Conservation (phyloP, 2,797 vertebrate genomes). For the Cheirogaleus major region DNA sequence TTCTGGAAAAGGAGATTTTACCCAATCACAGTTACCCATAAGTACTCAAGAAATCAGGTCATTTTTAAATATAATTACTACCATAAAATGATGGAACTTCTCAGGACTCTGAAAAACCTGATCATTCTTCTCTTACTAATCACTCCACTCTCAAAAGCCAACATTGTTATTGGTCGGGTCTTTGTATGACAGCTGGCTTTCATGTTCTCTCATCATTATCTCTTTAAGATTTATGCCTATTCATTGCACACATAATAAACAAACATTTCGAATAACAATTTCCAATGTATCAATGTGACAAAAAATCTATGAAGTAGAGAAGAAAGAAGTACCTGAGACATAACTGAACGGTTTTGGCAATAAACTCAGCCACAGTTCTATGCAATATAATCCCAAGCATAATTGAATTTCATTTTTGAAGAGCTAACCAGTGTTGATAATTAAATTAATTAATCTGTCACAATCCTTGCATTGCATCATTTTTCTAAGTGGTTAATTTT, state of each 20-base stretch:
- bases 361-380: neutral
- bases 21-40: neutral
- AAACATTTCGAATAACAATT: neutral
- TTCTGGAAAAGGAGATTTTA: constrained; percentile 2
- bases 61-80: constrained; percentile 6
- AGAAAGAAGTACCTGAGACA: neutral
- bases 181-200: neutral
- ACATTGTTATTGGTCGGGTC: neutral
- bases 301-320: neutral
- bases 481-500: neutral
- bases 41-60: neutral
- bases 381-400: neutral
- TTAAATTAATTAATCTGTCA: neutral
- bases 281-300: neutral
- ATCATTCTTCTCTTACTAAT: neutral
- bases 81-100: neutral
- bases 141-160: neutral
- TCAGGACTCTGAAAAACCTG: neutral
- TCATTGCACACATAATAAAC: neutral
- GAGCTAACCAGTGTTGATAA: neutral
- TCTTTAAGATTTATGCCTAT: neutral
- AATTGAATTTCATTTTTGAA: neutral
- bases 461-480: neutral
- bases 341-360: neutral
- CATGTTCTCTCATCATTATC: neutral